Conservation (phyloP, 2,113 vertebrate species). For the Leptosomus discolor region DNA sequence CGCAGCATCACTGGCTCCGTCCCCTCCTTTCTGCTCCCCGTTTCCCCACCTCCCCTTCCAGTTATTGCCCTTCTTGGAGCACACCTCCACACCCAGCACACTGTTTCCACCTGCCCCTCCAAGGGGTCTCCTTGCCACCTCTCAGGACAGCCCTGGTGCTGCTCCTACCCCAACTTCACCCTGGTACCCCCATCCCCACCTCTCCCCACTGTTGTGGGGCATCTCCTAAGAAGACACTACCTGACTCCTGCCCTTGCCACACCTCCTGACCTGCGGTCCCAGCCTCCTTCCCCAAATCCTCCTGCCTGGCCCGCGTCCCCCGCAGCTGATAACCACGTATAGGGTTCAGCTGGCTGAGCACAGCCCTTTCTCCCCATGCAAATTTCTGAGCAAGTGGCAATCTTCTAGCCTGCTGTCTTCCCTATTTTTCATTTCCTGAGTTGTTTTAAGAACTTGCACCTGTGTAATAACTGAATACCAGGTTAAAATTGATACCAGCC, state of each 20-base stretch:
- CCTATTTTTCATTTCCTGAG: slow-evolving; percentile 54
- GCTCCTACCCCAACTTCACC: not conserved
- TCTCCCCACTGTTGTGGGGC: not conserved
- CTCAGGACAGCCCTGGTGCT: not conserved
- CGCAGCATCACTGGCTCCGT: not conserved
- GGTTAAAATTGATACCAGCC: slow-evolving; percentile 50
- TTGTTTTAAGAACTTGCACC: slow-evolving; percentile 49
- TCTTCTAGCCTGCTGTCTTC: not conserved
- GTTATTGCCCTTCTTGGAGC: no score
- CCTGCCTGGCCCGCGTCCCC: not conserved
- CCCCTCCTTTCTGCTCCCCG: not conserved
- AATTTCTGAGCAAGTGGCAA: not conserved
- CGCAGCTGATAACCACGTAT: not conserved
- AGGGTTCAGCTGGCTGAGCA: not conserved
- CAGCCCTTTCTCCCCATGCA: not conserved
- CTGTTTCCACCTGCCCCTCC: not conserved
- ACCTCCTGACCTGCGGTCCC: not conserved
- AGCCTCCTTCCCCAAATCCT: not conserved
- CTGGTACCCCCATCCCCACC: not conserved
- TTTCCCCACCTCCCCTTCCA: no score
- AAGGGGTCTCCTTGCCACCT: not conserved
- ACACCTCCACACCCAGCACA: not conserved
- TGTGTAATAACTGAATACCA: slow-evolving; percentile 33
- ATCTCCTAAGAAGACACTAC: accelerated
- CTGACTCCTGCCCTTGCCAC: not conserved